Conservation (phyloP, 2,113 vertebrate species). For the Bos taurus region ARS-UCD2.0 NC_037338.1:88821501-88822000, state of each 20-base stretch:
- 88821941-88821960: background rate
- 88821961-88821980: constrained; percentile 43
- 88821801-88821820: background rate
- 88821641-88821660: background rate
- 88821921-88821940: background rate
- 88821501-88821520: background rate
- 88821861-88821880: background rate
- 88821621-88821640: background rate
- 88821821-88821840: background rate
- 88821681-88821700: background rate
- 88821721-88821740: background rate
- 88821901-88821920: background rate
- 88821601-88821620: background rate
- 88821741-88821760: background rate
- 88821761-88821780: background rate
- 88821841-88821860: background rate
- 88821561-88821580: background rate
- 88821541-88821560: background rate
- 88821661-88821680: background rate
- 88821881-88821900: background rate
- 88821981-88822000: background rate
- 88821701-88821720: background rate
- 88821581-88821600: background rate
- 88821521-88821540: background rate
- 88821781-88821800: background rate